Conservation (phyloP, 92 coral and sea anemone species). For the Phenganax subtilis region DNA sequence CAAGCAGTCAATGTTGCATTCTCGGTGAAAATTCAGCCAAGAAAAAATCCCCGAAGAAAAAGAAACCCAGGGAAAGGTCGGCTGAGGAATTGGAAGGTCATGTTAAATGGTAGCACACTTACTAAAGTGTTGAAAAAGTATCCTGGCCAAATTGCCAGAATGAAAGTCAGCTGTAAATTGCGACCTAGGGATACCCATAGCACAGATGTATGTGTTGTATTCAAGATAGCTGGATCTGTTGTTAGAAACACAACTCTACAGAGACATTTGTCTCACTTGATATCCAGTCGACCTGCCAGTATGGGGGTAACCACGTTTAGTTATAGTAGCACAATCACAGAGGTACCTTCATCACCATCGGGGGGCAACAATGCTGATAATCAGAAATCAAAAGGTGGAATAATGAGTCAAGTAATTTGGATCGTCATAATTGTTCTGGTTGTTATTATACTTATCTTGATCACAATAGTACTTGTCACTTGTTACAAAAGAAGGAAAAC, state of each 20-base stretch:
- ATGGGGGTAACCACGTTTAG: background rate
- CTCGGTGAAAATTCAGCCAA: background rate
- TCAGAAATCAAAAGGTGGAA: background rate
- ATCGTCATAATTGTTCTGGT: constrained; percentile 12
- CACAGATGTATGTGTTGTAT: background rate
- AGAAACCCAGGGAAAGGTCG: background rate
- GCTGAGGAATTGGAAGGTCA: background rate
- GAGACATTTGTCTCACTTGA: background rate
- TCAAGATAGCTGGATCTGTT: constrained; percentile 33
- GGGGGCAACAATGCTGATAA: background rate
- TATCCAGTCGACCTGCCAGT: background rate
- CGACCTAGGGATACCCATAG: background rate
- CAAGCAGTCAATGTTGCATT: background rate
- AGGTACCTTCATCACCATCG: background rate
- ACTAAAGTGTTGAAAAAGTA: background rate
- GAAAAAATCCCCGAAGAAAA: background rate
- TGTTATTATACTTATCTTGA: constrained; percentile 3
- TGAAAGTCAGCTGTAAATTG: constrained; percentile 3
- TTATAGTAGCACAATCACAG: background rate
- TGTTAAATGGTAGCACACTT: background rate
- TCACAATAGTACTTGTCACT: background rate
- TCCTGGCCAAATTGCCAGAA: constrained; percentile 18
- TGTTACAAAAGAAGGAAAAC: constrained; percentile 9
- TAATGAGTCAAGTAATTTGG: constrained; percentile 17
- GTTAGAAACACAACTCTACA: background rate